Conservation (phyloP, 2,113 vertebrate species). For the Actenoides hombroni region DNA sequence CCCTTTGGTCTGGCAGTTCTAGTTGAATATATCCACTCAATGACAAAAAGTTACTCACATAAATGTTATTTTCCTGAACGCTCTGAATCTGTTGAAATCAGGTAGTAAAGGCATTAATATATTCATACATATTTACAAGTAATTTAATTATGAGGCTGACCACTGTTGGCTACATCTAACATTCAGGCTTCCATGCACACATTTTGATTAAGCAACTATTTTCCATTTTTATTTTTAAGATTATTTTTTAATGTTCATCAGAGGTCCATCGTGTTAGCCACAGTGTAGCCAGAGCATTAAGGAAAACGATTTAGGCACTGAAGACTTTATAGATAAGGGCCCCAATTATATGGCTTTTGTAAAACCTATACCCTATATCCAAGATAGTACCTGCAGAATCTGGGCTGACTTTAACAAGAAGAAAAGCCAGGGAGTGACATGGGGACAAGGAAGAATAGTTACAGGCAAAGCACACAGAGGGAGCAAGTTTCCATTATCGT, state of each 20-base stretch:
- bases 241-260: neutral
- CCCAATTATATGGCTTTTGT: neutral
- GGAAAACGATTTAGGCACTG: neutral
- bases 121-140: neutral
- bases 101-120: neutral
- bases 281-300: neutral
- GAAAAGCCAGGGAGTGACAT: neutral
- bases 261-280: neutral
- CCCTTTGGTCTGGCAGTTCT: neutral
- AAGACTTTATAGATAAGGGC: neutral
- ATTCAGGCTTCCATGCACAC: neutral
- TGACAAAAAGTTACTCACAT: neutral
- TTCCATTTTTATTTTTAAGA: neutral
- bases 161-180: neutral
- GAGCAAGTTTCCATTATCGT: neutral
- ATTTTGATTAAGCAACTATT: neutral
- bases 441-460: neutral
- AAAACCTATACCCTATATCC: neutral
- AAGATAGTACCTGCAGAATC: neutral
- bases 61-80: neutral
- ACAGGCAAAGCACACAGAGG: neutral
- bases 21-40: neutral
- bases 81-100: neutral
- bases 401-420: accelerated
- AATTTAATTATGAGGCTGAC: neutral